phyloP scores from a whole-genome alignment of 2,888 invertebrate species.

The Tanypteryx hageni region DNA sequence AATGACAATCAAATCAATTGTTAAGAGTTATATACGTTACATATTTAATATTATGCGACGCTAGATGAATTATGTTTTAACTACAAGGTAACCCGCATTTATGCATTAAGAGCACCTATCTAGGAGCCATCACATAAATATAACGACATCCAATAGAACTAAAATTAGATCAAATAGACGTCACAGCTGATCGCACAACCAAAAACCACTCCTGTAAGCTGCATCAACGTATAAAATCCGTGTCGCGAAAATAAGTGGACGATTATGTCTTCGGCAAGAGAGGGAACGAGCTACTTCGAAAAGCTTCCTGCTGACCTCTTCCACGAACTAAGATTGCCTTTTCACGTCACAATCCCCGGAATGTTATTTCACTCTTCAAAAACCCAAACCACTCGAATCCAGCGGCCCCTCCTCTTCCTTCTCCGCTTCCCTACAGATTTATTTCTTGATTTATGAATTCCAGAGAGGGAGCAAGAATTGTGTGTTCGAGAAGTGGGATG shows the following conservation, averaged over 20 bases:
- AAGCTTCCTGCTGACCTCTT: conserved; percentile 3
- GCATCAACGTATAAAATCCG: not conserved
- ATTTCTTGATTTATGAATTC: conserved; percentile 32
- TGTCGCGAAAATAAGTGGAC: not conserved
- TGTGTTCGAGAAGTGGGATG: not conserved
- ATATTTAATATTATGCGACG: too few species aligned
- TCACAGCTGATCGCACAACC: too few species aligned
- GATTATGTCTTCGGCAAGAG: not conserved
- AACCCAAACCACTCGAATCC: too few species aligned
- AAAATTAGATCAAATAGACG: too few species aligned
- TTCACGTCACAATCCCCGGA: not conserved
- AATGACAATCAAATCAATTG: too few species aligned
- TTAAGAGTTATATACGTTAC: too few species aligned
- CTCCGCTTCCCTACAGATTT: not conserved
- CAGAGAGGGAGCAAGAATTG: not conserved
- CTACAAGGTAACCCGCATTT: too few species aligned
- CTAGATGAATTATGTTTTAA: too few species aligned
- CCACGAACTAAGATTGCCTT: not conserved
- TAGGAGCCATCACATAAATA: too few species aligned
- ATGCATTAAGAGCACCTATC: too few species aligned
- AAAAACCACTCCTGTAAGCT: not conserved
- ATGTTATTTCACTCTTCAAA: too few species aligned
- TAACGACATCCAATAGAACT: too few species aligned
- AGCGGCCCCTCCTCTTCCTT: not conserved
- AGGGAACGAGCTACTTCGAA: not conserved